These are phyloP conservation scores for Atherinosoma microstoma DNA, from an alignment of 2,797 vertebrate genomes.

Conservation along the genomic window DNA sequence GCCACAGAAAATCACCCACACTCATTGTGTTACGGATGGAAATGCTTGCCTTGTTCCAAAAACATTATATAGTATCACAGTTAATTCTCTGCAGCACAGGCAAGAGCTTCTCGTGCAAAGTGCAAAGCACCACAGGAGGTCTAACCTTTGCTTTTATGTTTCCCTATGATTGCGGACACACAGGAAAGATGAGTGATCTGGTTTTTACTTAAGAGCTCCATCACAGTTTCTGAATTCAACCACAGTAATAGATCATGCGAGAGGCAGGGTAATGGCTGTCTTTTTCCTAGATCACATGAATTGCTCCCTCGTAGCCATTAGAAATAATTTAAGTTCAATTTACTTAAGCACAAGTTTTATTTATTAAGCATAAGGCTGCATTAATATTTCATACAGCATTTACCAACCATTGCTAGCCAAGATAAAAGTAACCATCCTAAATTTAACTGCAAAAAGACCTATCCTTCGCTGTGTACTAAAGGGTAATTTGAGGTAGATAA, in stretches of 20 bases:
- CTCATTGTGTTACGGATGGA: constrained; percentile 51
- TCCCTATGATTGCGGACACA: constrained; percentile 20
- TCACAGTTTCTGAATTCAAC: not conserved
- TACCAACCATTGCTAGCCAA: not conserved
- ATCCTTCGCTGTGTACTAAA: not conserved
- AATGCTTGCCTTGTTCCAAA: constrained; percentile 43
- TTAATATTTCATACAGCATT: not conserved
- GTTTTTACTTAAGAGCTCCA: constrained; percentile 14
- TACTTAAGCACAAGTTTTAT: not conserved
- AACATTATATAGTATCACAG: constrained; percentile 44
- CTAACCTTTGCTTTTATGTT: constrained; percentile 42
- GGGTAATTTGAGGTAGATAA: not conserved
- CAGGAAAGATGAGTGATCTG: constrained; percentile 19
- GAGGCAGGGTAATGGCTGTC: not conserved
- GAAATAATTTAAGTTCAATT: not conserved
- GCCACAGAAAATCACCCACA: constrained; percentile 48
- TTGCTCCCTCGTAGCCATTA: not conserved
- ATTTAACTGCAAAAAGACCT: not conserved
- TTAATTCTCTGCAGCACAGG: constrained; percentile 33
- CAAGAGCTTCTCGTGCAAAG: constrained; percentile 33
- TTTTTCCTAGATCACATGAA: not conserved
- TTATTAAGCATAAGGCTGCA: not conserved
- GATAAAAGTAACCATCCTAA: not conserved
- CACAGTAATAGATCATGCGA: not conserved
- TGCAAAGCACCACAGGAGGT: constrained; percentile 26